Percentiles rank a stretch among this genome's conserved stretches.
These are phyloP conservation scores for Myotis lucifugus DNA, from an alignment of 2,113 vertebrate genomes.

Conservation along the genomic window DNA sequence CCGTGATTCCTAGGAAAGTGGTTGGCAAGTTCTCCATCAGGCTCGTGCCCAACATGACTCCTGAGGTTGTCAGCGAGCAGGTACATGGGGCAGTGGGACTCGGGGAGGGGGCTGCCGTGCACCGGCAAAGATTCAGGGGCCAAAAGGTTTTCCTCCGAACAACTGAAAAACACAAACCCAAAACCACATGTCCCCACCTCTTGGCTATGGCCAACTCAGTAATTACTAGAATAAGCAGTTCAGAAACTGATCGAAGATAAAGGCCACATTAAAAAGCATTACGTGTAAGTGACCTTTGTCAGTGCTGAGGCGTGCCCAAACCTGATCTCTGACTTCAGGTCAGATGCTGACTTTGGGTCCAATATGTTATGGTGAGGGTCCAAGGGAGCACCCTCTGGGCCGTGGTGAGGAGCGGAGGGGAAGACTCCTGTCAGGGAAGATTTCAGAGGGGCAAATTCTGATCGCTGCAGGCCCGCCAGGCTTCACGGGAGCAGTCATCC, in stretches of 20 bases:
- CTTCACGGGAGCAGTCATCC: rapidly evolving
- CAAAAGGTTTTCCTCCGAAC: background rate
- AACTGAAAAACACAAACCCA: background rate
- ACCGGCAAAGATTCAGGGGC: rapidly evolving
- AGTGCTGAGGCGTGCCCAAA: background rate
- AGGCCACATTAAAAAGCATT: background rate
- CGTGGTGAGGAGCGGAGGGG: rapidly evolving
- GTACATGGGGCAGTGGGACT: constrained; percentile 74
- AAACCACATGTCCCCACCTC: rapidly evolving
- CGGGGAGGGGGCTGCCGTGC: rapidly evolving
- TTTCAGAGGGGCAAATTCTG: no score
- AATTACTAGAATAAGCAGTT: no score
- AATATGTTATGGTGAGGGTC: no score
- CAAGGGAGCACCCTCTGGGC: rapidly evolving
- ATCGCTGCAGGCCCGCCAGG: background rate
- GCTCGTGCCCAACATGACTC: constrained; percentile 96
- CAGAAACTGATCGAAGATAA: background rate
- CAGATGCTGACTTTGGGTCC: background rate
- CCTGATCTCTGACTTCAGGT: background rate
- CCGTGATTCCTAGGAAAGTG: constrained; percentile 96
- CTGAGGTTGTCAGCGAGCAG: constrained; percentile 90
- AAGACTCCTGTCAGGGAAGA: no score
- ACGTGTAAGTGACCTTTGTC: background rate
- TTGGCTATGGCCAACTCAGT: rapidly evolving
- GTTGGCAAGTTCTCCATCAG: constrained; percentile 98